Conservation (phyloP, 1,140 invertebrate species). For the Teleopsis dalmanni region DNA sequence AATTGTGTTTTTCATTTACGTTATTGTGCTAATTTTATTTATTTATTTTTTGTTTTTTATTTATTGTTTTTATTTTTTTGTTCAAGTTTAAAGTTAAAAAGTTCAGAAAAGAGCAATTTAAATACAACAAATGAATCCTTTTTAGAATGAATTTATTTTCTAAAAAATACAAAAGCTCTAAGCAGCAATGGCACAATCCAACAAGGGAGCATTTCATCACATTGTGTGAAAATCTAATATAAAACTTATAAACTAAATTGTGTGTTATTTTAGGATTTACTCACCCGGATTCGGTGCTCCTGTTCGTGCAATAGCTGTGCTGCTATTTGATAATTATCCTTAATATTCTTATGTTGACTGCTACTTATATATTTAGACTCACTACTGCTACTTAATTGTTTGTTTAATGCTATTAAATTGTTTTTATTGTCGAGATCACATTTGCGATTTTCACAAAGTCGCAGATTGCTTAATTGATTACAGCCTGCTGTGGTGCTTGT, state of each 20-base stretch:
- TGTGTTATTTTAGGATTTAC: constrained; percentile 11
- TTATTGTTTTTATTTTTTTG: too few relatives aligned
- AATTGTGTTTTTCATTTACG: too few relatives aligned
- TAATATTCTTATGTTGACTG: constrained; percentile 16
- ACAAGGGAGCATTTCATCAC: background rate
- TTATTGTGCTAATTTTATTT: too few relatives aligned
- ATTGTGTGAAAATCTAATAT: too few relatives aligned
- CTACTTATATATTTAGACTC: constrained; percentile 14
- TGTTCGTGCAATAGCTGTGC: constrained; percentile 15
- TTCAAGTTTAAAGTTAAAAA: too few relatives aligned
- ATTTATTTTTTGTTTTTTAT: too few relatives aligned
- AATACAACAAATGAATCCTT: too few relatives aligned
- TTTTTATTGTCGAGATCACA: constrained; percentile 33
- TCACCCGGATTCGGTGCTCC: constrained; percentile 39
- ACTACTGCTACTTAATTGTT: constrained; percentile 12
- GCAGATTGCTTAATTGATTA: constrained; percentile 51
- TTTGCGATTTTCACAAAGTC: constrained; percentile 51
- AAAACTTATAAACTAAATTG: background rate
- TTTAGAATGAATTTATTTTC: too few relatives aligned
- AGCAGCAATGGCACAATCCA: too few relatives aligned
- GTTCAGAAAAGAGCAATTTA: too few relatives aligned
- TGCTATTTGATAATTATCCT: constrained; percentile 4
- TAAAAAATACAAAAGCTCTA: too few relatives aligned
- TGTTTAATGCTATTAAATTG: constrained; percentile 7
- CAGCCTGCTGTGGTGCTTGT: constrained; percentile 55